These are phyloP conservation scores for Scaptomyza polygonia DNA, from an alignment of 2,888 invertebrate genomes.

Conservation along the genomic window DNA sequence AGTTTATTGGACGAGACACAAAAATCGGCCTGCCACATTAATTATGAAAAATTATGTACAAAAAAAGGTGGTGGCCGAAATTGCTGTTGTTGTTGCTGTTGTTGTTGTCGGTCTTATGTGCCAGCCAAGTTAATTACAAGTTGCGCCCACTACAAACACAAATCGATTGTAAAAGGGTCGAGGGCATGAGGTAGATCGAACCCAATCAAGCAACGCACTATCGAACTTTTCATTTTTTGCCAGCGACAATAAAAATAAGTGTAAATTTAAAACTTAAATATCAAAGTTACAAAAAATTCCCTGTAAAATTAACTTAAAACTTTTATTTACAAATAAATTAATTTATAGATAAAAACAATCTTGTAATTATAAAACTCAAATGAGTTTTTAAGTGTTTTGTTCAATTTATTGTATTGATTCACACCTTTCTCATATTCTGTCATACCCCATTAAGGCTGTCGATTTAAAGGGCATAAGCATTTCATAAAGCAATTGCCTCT, in stretches of 20 bases:
- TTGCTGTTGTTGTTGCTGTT: neutral
- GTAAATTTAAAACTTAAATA: neutral
- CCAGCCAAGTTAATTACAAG: conserved; percentile 75
- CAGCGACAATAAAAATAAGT: conserved; percentile 61
- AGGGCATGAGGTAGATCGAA: conserved; percentile 35
- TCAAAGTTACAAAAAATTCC: neutral
- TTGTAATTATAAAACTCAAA: no score
- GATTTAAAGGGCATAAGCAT: conserved; percentile 12
- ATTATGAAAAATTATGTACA: conserved; percentile 65
- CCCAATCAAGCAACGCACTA: conserved; percentile 74
- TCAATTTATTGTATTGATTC: neutral
- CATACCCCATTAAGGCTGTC: conserved; percentile 4
- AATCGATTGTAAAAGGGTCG: conserved; percentile 20
- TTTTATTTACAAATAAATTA: no score
- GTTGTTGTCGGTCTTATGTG: conserved; percentile 52
- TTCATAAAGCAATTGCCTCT: conserved; percentile 37
- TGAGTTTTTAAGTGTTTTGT: no score
- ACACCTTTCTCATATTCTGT: neutral
- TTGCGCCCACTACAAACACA: conserved; percentile 74
- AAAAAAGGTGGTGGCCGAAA: conserved; percentile 47
- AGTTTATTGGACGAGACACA: conserved; percentile 49
- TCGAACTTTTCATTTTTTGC: conserved; percentile 68
- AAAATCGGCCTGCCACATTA: conserved; percentile 51
- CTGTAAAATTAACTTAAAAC: neutral
- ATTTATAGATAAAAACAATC: no score